Base-by-base conservation (phyloP, 2,797 vertebrate genomes). In the Arctocebus calabarensis region DNA sequence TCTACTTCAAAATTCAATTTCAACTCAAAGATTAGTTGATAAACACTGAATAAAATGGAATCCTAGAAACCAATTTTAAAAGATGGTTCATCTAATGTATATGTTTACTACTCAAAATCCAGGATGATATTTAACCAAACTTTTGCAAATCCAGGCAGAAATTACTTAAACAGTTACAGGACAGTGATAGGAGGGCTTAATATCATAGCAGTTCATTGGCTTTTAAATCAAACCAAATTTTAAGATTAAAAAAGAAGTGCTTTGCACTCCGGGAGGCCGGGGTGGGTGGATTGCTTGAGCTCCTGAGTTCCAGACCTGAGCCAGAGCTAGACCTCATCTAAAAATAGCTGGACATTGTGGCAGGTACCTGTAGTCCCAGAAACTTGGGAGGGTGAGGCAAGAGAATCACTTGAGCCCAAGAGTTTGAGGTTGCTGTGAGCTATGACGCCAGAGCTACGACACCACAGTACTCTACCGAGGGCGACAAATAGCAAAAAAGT, bases 221-320 rank as follows among this genome's bases (percentile, higher is more conserved):
- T 91, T 90, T 95, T 73, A 68, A 78, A 25, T 78, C 85, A 94
- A 93, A 64, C 22, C 71, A 95, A 86, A 92, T 70, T 84, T 68
- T 25, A 91, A 89, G 77, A 92, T 77, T 57, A 43, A 87, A 91
- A 94, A 93, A 55, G 43, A 77, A 45, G 10, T 40, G 43, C 43
- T 45, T 45, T 45, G 48, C 48, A 48, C 48, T 52, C 13, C 16
- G 48, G 14, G 48, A 52, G 48, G 48, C 48, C 48, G 3, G 16
- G 48, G 48, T 14, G 4, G 48, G 48, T 52, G 48, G 48, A 52
- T 52, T 52, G 48, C 48, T 52, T 52, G 14, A 52, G 14, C 48
- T 52, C 14, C 4, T 4, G 48, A 52, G 48, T 52, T 52, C 48
- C 13, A 52, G 48, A 52, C 11, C 48, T 52, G 48, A 52, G 48